These are phyloP conservation scores for Pluvialis apricaria DNA, from an alignment of 2,113 vertebrate species.

Conservation along the genomic window DNA sequence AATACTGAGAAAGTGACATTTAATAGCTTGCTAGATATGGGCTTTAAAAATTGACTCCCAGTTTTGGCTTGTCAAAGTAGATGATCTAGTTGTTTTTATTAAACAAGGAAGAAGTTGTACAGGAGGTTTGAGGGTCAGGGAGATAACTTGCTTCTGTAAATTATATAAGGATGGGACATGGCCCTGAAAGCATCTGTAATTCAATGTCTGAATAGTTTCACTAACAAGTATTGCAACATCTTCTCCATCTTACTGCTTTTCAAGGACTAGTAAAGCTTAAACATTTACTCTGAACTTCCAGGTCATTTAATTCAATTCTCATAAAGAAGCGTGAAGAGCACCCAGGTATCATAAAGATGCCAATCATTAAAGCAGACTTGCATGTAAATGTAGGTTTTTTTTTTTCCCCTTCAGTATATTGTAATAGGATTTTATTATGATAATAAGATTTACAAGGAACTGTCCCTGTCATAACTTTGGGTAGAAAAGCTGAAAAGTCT, in stretches of 20 bases:
- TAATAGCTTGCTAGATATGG: background rate
- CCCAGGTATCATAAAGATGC: background rate
- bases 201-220: constrained; percentile 19
- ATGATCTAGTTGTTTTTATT: constrained; percentile 28
- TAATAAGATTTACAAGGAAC: background rate
- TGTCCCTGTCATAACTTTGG: background rate
- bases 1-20: background rate
- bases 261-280: constrained; percentile 27
- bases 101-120: background rate
- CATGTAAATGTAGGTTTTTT: background rate
- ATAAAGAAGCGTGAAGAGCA: background rate
- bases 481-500: background rate
- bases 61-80: background rate
- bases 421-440: background rate
- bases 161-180: background rate
- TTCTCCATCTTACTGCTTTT: background rate
- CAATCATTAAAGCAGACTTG: background rate
- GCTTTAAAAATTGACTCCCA: background rate
- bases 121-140: background rate
- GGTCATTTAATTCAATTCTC: constrained; percentile 27
- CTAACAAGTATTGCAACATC: background rate
- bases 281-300: constrained; percentile 20
- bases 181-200: background rate
- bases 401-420: background rate
- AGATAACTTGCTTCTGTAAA: constrained; percentile 19